phyloP scores from a whole-genome alignment of 2,797 vertebrate genomes.

The Siniperca scherzeri region DNA sequence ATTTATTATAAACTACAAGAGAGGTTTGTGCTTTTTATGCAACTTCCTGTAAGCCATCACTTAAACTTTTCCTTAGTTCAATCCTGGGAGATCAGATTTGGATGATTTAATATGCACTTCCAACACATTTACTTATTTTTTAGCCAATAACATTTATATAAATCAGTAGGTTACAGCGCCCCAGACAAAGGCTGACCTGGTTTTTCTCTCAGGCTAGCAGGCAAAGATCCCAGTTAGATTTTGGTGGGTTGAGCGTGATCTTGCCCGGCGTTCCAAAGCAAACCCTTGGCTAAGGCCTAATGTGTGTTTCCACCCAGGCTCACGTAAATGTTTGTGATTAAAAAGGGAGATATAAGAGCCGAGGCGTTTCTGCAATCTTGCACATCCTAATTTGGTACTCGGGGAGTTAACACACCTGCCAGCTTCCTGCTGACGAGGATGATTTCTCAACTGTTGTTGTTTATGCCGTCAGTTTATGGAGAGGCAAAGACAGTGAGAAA shows the following conservation, averaged over 20 bases:
- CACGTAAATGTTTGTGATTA: conserved; percentile 81
- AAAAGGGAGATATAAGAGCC: conserved; percentile 75
- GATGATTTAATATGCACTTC: conserved; percentile 29
- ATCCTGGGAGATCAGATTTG: conserved; percentile 13
- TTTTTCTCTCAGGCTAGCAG: conserved; percentile 42
- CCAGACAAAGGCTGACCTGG: conserved; percentile 32
- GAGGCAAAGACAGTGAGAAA: conserved; percentile 80
- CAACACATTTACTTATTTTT: conserved; percentile 34
- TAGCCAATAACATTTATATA: conserved; percentile 31
- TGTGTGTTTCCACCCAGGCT: conserved; percentile 56
- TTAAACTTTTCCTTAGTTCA: neutral
- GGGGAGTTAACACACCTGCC: conserved; percentile 95
- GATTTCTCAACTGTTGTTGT: conserved; percentile 90
- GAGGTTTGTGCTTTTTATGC: conserved; percentile 9
- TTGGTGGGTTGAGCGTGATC: conserved; percentile 20
- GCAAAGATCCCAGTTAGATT: conserved; percentile 42
- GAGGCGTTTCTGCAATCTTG: conserved; percentile 87
- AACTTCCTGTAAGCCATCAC: neutral
- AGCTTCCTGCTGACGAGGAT: conserved; percentile 91
- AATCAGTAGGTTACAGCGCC: conserved; percentile 40
- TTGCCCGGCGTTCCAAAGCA: conserved; percentile 42
- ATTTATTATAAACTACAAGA: neutral
- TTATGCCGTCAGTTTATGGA: conserved; percentile 86
- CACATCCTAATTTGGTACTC: conserved; percentile 91
- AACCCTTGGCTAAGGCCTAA: conserved; percentile 61